Conservation (phyloP, 2,113 vertebrate species). For the Chionis minor region DNA sequence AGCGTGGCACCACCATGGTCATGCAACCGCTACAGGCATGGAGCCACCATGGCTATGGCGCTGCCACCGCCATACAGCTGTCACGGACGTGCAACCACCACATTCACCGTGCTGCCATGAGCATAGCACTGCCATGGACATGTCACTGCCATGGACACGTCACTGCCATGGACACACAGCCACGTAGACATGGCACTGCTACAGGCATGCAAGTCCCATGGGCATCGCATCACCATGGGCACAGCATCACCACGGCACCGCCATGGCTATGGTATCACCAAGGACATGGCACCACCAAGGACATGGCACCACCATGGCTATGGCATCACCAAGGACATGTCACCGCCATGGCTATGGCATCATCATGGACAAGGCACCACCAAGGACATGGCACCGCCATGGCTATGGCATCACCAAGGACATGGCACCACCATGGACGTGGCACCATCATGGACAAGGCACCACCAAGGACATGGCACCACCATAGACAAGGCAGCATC, state of each 20-base stretch:
- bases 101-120: fast-evolving
- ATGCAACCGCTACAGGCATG: neutral
- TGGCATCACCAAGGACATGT: too few species aligned
- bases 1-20: too few species aligned
- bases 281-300: fast-evolving
- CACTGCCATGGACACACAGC: too few species aligned
- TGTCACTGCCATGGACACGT: fast-evolving
- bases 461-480: neutral
- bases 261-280: neutral
- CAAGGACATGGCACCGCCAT: neutral
- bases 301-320: neutral
- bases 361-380: neutral
- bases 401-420: fast-evolving
- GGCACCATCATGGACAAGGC: fast-evolving
- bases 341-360: fast-evolving
- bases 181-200: neutral
- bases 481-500: neutral
- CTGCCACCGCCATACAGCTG: too few species aligned
- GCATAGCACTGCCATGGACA: fast-evolving
- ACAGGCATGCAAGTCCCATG: too few species aligned
- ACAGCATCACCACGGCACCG: neutral
- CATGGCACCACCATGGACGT: fast-evolving
- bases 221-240: neutral
- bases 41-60: neutral
- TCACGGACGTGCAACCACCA: neutral